A percentile compares a stretch with the other conserved stretches of the same genome.
These are phyloP conservation scores for Aphelinus atriplicis DNA, from an alignment of 1,140 invertebrate genomes.

Conservation along the genomic window DNA sequence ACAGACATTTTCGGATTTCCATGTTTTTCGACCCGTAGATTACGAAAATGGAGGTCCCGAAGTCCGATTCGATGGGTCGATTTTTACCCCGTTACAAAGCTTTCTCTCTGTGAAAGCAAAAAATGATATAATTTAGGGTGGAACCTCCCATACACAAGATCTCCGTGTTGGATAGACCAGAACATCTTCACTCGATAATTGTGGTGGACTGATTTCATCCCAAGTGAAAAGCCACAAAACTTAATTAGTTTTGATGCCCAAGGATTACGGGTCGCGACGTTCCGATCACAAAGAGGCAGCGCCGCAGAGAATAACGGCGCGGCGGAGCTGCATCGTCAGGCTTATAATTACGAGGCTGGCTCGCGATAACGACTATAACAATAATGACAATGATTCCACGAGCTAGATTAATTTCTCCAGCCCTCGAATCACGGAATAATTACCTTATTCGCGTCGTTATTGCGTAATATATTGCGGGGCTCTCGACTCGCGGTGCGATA, in stretches of 20 bases:
- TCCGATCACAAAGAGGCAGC: slow-evolving; percentile 7
- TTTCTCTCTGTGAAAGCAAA: no score
- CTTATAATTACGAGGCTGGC: slow-evolving; percentile 2
- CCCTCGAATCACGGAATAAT: slow-evolving; percentile 9
- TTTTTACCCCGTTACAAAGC: no score
- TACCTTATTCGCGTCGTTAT: slow-evolving; percentile 23
- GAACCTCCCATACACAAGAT: no score
- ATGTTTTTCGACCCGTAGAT: no score
- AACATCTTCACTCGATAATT: no score
- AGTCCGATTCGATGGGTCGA: no score
- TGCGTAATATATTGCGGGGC: slow-evolving; percentile 2
- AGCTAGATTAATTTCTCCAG: slow-evolving; percentile 28
- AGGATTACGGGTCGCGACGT: not conserved
- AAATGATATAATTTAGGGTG: no score
- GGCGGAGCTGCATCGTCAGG: not conserved
- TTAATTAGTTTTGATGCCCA: slow-evolving; percentile 24
- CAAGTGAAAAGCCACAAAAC: not conserved
- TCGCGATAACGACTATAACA: slow-evolving; percentile 34
- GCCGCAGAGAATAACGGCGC: not conserved
- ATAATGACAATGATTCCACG: slow-evolving; percentile 25
- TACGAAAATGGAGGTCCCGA: no score
- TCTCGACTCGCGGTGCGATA: not conserved
- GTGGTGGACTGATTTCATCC: no score
- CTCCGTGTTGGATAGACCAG: no score
- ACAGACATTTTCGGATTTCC: no score